These are phyloP conservation scores for Campylomormyrus numenius DNA, from an alignment of 2,113 vertebrate species.

Conservation along the genomic window DNA sequence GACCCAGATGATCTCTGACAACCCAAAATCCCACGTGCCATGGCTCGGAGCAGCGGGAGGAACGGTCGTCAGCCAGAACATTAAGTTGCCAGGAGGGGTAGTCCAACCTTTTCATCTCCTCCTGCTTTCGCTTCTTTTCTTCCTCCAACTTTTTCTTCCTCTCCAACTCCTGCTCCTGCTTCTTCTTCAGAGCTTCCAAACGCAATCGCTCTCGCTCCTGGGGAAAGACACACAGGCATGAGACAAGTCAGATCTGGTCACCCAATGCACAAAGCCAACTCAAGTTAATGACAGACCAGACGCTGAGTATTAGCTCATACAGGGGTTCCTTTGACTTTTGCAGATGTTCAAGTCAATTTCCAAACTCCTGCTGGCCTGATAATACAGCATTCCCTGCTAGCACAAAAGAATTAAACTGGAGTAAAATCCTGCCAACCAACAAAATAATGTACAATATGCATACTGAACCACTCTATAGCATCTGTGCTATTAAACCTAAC, in stretches of 20 bases:
- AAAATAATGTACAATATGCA: neutral
- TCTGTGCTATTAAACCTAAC: neutral
- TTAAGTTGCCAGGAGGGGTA: neutral
- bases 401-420: neutral
- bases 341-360: neutral
- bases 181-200: conserved; percentile 74
- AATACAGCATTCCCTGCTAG: neutral
- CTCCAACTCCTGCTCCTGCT: conserved; percentile 78
- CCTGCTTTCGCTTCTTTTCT: conserved; percentile 72
- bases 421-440: neutral
- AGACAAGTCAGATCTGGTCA: too few species aligned
- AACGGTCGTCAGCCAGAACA: conserved; percentile 11
- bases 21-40: conserved; percentile 16
- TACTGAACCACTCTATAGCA: neutral
- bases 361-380: neutral
- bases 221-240: neutral
- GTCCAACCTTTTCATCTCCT: conserved; percentile 75
- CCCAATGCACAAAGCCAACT: neutral
- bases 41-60: conserved; percentile 12
- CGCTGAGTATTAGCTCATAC: neutral
- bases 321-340: neutral
- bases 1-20: conserved; percentile 11
- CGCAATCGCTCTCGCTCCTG: conserved; percentile 81
- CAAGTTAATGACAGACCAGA: neutral
- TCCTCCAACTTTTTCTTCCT: conserved; percentile 82